Conservation (phyloP, 2,888 invertebrate genomes). For the Gisinianus flammeolus region DNA sequence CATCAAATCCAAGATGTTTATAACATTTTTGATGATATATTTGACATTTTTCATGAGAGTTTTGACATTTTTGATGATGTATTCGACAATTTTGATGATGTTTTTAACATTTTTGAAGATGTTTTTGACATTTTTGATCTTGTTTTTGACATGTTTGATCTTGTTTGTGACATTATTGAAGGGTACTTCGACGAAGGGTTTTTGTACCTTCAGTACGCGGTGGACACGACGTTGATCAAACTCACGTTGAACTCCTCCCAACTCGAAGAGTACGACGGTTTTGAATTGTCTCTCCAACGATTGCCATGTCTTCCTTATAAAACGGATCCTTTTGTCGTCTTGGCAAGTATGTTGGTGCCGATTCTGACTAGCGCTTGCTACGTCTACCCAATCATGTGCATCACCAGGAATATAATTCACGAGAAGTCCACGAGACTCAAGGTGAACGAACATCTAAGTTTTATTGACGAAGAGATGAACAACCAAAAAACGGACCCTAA, state of each 20-base stretch:
- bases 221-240: slow-evolving; percentile 63
- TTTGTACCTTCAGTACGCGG: slow-evolving; percentile 69
- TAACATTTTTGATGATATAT: no score
- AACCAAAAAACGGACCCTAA: background rate
- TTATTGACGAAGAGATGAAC: background rate
- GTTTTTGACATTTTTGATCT: no score
- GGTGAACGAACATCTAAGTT: slow-evolving; percentile 63
- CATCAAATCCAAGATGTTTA: no score
- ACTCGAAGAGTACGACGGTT: slow-evolving; percentile 24
- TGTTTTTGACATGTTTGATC: no score
- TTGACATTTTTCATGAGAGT: no score
- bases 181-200: slow-evolving; percentile 76
- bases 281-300: slow-evolving; percentile 39
- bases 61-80: no score
- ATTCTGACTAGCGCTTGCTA: slow-evolving; percentile 63
- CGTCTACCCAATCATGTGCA: slow-evolving; percentile 79
- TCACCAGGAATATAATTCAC: no score
- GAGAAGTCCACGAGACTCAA: slow-evolving; percentile 79
- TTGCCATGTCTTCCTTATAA: slow-evolving; percentile 77
- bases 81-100: no score
- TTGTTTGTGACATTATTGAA: slow-evolving; percentile 64
- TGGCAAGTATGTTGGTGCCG: slow-evolving; percentile 44
- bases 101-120: no score
- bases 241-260: background rate
- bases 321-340: slow-evolving; percentile 65